phyloP scores from a whole-genome alignment of 2,797 vertebrate species.

The Channa striata region DNA sequence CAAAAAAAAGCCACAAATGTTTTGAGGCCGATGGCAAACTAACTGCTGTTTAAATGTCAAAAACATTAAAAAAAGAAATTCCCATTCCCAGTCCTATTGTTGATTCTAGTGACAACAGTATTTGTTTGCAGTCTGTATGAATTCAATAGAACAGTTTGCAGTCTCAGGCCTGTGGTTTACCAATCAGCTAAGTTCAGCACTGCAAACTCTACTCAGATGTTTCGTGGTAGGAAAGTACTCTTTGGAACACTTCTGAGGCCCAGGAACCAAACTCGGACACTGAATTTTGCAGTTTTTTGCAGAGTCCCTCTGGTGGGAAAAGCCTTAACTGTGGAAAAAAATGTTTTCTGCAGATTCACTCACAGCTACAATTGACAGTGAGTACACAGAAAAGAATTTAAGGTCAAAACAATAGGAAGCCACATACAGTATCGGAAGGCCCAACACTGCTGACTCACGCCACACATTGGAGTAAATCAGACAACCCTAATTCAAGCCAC shows the following conservation, averaged over 20 bases:
- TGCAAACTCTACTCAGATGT: conserved; percentile 51
- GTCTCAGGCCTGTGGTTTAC: conserved; percentile 47
- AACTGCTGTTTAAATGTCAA: conserved; percentile 36
- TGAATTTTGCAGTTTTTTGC: neutral
- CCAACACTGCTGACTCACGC: conserved; percentile 63
- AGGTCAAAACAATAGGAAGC: conserved; percentile 53
- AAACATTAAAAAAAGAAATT: conserved; percentile 19
- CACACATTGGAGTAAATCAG: conserved; percentile 61
- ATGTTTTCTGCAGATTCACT: conserved; percentile 43
- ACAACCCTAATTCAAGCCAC: conserved; percentile 77
- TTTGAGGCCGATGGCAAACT: conserved; percentile 23
- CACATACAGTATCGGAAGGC: conserved; percentile 43
- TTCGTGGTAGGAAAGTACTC: conserved; percentile 16
- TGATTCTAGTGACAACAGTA: conserved; percentile 31
- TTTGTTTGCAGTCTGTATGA: conserved; percentile 45
- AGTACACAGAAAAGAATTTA: conserved; percentile 48
- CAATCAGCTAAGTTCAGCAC: conserved; percentile 35
- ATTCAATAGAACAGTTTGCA: conserved; percentile 32
- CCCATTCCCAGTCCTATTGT: conserved; percentile 23
- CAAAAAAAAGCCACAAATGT: conserved; percentile 26
- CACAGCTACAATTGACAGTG: conserved; percentile 53
- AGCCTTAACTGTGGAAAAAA: conserved; percentile 37
- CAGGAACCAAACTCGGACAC: neutral
- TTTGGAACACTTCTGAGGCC: neutral
- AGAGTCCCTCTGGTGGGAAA: conserved; percentile 27